Percentiles rank a stretch among this genome's conserved stretches.
phyloP scores from a whole-genome alignment of 2,797 vertebrate species.

The Neosilurus mollespiculum region DNA sequence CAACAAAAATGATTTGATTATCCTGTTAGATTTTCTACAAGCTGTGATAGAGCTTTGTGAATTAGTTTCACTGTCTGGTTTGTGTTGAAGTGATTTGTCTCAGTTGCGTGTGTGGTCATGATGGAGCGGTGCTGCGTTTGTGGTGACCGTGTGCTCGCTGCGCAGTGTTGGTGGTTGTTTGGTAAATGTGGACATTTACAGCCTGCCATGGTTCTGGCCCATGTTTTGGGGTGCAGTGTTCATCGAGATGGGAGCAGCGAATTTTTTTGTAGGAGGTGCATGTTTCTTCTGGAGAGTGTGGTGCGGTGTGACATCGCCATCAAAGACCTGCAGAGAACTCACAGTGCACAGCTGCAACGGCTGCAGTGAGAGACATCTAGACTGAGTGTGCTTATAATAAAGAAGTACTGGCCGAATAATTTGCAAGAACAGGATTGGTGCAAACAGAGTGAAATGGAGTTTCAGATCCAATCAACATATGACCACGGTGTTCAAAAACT shows the following conservation, averaged over 20 bases:
- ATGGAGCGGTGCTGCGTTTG: slow-evolving; percentile 64
- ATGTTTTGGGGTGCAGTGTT: slow-evolving; percentile 70
- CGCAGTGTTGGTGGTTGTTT: slow-evolving; percentile 78
- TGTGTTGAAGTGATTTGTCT: background rate
- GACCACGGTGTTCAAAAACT: background rate
- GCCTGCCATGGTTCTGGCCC: slow-evolving; percentile 73
- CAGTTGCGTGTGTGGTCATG: slow-evolving; percentile 57
- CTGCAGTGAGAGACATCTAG: slow-evolving; percentile 71
- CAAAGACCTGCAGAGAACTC: slow-evolving; percentile 65
- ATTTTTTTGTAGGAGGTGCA: slow-evolving; percentile 78
- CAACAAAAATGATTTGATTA: background rate
- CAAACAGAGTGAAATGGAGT: background rate
- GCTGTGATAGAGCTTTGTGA: background rate
- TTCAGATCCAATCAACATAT: background rate
- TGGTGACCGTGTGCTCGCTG: slow-evolving; percentile 65
- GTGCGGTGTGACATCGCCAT: slow-evolving; percentile 69
- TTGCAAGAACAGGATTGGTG: background rate
- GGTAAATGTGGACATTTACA: slow-evolving; percentile 66
- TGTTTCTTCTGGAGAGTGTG: slow-evolving; percentile 73
- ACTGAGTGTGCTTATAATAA: slow-evolving; percentile 68
- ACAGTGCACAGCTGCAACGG: slow-evolving; percentile 63
- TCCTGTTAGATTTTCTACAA: background rate
- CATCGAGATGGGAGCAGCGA: slow-evolving; percentile 71
- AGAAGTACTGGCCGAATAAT: slow-evolving; percentile 74
- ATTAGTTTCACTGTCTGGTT: background rate